Base-by-base conservation (phyloP, 2,113 vertebrate species). In the Edolisoma coerulescens region DNA sequence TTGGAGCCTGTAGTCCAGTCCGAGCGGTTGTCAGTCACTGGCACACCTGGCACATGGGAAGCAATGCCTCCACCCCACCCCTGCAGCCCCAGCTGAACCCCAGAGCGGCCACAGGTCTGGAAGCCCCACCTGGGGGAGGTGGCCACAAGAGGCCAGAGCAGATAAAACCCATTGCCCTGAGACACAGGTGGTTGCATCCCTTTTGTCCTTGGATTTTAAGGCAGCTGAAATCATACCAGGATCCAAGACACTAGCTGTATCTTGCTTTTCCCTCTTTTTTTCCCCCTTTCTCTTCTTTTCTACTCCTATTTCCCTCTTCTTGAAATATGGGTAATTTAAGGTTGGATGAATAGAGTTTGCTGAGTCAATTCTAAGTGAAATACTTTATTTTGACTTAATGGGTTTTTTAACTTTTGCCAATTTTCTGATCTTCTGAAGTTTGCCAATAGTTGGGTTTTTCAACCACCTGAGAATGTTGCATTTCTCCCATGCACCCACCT, bases 1-100 rank as follows among this genome's bases (percentile, higher is more conserved):
- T 23, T 78, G 47, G 23, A 45, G 54, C 28, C 54, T 53, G 28
- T 2, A 37, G 45, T 13, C 33, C 33, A 53, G 28, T 23, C 63
- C 47, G 74, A 39, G 9, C 0, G 1, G 15, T 0, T 53, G 45
- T 23, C 64, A 45, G 28, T 6, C 1, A 0, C 39, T 77, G 63
- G 33, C 53, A 60, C 4, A 3, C 4, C 9, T 15, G 37, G 61
- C 17, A 44, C 27, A 5, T 3, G 27, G 37, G 23, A 23, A 69
- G 15, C 15, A 45, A 4, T 10, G 63, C 3, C 33, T 45, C 45
- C 11, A 52, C 7, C 24, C 37, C 17, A 44, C 3, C 12, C 45
- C 73, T 60, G 39, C 64, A 39, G 19, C 54, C 45, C 33, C 39
- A 52, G 32, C 0, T 19, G 22, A 44, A 27, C 45, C 33, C 17